Evolutionary conservation across 2,888 invertebrate species (phyloP).

Genomic region (Boloria euphrosyne): DNA sequence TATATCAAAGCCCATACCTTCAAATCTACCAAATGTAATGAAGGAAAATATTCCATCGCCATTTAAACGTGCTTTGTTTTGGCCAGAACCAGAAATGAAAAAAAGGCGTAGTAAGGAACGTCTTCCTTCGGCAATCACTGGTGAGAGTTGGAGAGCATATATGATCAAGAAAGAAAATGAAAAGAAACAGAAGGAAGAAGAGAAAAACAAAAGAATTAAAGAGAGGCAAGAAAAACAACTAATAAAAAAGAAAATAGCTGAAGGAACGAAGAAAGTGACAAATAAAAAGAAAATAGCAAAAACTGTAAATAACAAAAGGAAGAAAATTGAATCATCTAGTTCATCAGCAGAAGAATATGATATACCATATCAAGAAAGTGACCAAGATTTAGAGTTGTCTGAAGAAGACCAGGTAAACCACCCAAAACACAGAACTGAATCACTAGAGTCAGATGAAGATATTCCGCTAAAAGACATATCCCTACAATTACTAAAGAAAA

Average conservation of each 20-base stretch:
- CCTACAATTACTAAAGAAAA: constrained; percentile 23
- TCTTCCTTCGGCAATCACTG: constrained; percentile 31
- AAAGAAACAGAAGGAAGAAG: constrained; percentile 32
- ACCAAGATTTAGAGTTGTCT: constrained; percentile 29
- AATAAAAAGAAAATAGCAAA: constrained; percentile 20
- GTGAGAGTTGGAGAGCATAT: constrained; percentile 18
- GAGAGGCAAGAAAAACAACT: constrained; percentile 34
- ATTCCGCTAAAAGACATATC: constrained; percentile 27
- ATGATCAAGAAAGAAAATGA: constrained; percentile 35
- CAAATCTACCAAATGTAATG: background rate
- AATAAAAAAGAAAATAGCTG: constrained; percentile 27
- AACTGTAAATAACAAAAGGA: constrained; percentile 19
- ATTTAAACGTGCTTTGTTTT: background rate
- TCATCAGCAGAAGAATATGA: constrained; percentile 26
- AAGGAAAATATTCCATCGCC: background rate
- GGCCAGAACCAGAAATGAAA: constrained; percentile 23
- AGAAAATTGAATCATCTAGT: constrained; percentile 28
- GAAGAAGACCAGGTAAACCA: constrained; percentile 23
- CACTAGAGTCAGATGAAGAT: constrained; percentile 24
- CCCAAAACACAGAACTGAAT: constrained; percentile 24
- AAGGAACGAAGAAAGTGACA: constrained; percentile 22
- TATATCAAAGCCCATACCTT: background rate
- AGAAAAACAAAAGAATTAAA: constrained; percentile 28
- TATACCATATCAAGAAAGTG: constrained; percentile 27
- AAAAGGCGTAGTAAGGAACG: constrained; percentile 34